Conservation (phyloP, 2,888 invertebrate genomes). For the Coelopa pilipes region DNA sequence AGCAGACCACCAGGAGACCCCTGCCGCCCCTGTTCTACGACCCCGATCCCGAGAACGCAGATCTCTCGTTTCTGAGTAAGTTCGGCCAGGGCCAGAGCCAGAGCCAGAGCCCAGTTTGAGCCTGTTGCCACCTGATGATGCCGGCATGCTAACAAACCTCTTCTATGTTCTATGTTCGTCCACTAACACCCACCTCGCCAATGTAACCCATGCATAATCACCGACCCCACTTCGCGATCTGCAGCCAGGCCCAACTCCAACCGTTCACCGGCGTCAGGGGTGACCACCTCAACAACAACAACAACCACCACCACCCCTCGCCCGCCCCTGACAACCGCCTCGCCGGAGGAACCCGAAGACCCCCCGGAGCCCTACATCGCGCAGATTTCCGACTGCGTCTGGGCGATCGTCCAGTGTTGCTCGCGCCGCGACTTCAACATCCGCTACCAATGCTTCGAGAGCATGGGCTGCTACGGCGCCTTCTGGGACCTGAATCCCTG, state of each 20-base stretch:
- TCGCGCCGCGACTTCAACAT: conserved; percentile 68
- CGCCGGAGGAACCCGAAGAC: conserved; percentile 56
- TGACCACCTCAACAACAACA: background rate
- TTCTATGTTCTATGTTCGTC: conserved; percentile 28
- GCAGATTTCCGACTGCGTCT: conserved; percentile 73
- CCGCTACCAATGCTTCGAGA: conserved; percentile 76
- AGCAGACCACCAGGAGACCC: conserved; percentile 35
- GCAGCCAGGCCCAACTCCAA: background rate
- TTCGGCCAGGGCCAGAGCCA: conserved; percentile 22
- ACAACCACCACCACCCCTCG: background rate
- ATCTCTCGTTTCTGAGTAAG: conserved; percentile 48
- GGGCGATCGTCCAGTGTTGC: conserved; percentile 83
- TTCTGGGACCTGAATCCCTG: conserved; percentile 82
- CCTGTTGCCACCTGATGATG: conserved; percentile 12
- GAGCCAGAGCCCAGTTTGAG: conserved; percentile 13
- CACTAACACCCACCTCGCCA: conserved; percentile 49
- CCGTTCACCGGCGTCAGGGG: background rate
- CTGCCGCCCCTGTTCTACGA: conserved; percentile 50
- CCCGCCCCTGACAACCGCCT: conserved; percentile 28
- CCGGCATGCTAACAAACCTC: background rate
- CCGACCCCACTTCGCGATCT: background rate
- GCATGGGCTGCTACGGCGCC: conserved; percentile 76
- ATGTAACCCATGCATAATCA: conserved; percentile 29
- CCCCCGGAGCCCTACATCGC: conserved; percentile 5
- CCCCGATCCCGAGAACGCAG: conserved; percentile 49